These are phyloP conservation scores for Chromobotia macracanthus DNA, from an alignment of 2,797 vertebrate species.

Conservation along the genomic window DNA sequence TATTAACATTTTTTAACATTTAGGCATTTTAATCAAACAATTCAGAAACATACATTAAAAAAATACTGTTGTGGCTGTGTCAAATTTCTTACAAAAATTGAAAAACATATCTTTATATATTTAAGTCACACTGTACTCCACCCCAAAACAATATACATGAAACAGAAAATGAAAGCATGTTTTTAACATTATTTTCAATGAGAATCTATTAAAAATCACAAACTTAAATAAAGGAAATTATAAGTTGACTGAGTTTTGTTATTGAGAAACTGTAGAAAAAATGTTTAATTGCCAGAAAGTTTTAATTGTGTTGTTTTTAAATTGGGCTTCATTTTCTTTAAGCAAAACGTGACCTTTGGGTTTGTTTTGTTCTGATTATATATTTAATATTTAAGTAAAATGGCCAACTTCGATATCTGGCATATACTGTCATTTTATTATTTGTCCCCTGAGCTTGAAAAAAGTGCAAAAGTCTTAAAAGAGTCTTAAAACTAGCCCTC, in stretches of 20 bases:
- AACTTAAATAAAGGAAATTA: no score
- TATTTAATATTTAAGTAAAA: neutral
- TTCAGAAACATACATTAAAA: neutral
- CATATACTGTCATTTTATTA: neutral
- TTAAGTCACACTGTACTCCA: neutral
- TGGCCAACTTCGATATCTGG: neutral
- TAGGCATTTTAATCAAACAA: neutral
- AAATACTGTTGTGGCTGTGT: neutral
- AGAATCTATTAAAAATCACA: no score
- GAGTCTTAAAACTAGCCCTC: neutral
- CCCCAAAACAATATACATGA: neutral
- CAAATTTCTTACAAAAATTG: no score
- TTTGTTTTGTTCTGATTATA: neutral
- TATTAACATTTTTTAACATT: neutral
- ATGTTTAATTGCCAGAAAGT: no score
- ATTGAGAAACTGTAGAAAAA: no score
- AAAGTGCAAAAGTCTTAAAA: neutral
- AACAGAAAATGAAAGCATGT: no score
- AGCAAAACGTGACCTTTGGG: neutral
- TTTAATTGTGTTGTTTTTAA: no score
- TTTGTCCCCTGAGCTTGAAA: conserved; percentile 12
- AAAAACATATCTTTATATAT: neutral
- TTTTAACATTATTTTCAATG: no score
- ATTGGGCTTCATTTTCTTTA: neutral
- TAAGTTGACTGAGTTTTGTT: no score